Base-by-base conservation (phyloP, 1,140 invertebrate species). In the Euwallacea fornicatus region DNA sequence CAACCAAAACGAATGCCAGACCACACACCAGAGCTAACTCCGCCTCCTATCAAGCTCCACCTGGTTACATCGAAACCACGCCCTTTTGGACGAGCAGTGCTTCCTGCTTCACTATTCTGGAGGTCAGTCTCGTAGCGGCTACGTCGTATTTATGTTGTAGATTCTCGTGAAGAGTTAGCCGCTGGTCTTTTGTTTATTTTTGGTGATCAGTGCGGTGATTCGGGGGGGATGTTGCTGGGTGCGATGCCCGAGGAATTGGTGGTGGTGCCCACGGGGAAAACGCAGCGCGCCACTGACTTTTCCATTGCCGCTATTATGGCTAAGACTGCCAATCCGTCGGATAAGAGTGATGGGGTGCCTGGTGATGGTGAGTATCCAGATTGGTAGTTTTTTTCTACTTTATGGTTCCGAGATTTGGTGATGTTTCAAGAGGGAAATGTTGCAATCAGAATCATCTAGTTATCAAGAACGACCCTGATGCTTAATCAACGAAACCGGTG, bases 261-360 rank as follows among this genome's bases (percentile, higher is more conserved):
- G 66, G 73, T 81, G 44, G 76, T 78, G 64, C 77, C 78, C 69
- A 80, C 79, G 73, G 78, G 75, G 62, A 80, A 80, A 50, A 67
- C 60, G 55, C 83, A 85, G 69, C 85, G 86, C 78, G 92, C 93
- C 74, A 96, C 93, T 75, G 93, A 96, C 83, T 96, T 96, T 85
- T 95, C 93, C 71, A 96, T 96, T 78, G 93, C 93, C 42, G 94
- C 94, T 55, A 96, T 96, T 78, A 96, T 96, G 93, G 92, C 91
- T 63, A 84, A 91, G 66, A 87, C 88, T 80, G 85, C 85, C 76
- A 83, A 47, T 59, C 74, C 77, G 69, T 59, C 74, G 69, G 75
- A 74, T 47, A 9, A 8, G 54, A 16, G 16, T 56, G 16, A 16
- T 15, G 11, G n/a, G 16, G 54, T 50, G 13, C 46, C 8, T 3